Conservation (phyloP, 1,140 invertebrate species). For the Glossosoma conforme region DNA sequence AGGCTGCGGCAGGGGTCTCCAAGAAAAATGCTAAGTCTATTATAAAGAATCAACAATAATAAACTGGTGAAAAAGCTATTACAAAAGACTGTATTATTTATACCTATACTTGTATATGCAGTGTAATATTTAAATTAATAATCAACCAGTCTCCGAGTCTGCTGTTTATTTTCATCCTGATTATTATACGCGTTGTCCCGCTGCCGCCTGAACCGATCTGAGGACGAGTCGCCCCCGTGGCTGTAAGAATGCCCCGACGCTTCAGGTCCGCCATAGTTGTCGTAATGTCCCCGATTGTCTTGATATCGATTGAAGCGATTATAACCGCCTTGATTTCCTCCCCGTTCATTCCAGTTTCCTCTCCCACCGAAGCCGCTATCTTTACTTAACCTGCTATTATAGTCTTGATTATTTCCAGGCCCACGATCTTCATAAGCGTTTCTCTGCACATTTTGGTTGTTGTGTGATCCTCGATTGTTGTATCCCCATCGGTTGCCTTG, state of each 20-base stretch:
- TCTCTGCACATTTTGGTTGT: neutral
- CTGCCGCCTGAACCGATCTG: neutral
- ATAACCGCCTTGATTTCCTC: neutral
- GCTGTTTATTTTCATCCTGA: neutral
- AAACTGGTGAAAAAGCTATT: too few species aligned
- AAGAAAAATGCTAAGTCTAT: too few species aligned
- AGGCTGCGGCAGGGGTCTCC: too few species aligned
- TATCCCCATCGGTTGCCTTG: neutral
- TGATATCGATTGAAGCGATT: neutral
- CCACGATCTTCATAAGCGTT: neutral
- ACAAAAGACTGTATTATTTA: too few species aligned
- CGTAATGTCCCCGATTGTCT: neutral
- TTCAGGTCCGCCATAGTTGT: neutral
- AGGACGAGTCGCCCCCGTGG: too few species aligned
- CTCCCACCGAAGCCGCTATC: neutral
- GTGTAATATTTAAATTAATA: too few species aligned
- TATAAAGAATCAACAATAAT: too few species aligned
- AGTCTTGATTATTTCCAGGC: neutral
- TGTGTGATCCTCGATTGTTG: neutral
- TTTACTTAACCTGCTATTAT: neutral
- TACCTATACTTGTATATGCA: too few species aligned
- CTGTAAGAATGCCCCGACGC: too few species aligned
- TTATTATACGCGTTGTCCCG: neutral
- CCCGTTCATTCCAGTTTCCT: neutral
- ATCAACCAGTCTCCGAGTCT: constrained; percentile 11